Percentiles rank a stretch among this genome's conserved stretches.
phyloP scores from a whole-genome alignment of 2,797 vertebrate species.

The Gallinago nigripennis region DNA sequence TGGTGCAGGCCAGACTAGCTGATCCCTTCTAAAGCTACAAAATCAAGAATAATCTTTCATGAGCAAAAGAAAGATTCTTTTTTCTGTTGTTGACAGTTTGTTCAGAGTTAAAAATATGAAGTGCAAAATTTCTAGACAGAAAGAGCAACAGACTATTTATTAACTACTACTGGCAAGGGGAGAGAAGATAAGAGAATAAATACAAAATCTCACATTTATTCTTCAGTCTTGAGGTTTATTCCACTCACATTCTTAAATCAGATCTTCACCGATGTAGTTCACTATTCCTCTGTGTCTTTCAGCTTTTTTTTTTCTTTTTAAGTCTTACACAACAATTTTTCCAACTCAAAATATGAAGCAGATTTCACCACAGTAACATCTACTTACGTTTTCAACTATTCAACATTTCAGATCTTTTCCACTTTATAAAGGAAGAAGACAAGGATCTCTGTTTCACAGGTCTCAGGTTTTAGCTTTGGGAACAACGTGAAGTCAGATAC shows the following conservation, averaged over 20 bases:
- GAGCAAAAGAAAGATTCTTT: neutral
- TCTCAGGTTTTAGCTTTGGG: neutral
- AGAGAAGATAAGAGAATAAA: neutral
- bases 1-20: neutral
- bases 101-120: neutral
- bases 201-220: neutral
- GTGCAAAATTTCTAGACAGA: neutral
- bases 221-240: neutral
- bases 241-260: neutral
- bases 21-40: neutral
- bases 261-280: neutral
- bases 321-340: neutral
- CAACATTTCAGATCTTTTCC: neutral
- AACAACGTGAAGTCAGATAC: neutral
- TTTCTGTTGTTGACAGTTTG: neutral
- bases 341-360: neutral
- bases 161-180: neutral
- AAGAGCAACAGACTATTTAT: neutral
- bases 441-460: neutral
- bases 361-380: neutral
- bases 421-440: neutral
- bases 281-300: neutral
- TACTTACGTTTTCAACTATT: neutral
- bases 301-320: neutral
- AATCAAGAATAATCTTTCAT: neutral